A percentile compares a stretch with the other conserved stretches of the same genome.
Evolutionary conservation across 2,797 vertebrate genomes (phyloP).

Genomic region (Cossypha heuglini): DNA sequence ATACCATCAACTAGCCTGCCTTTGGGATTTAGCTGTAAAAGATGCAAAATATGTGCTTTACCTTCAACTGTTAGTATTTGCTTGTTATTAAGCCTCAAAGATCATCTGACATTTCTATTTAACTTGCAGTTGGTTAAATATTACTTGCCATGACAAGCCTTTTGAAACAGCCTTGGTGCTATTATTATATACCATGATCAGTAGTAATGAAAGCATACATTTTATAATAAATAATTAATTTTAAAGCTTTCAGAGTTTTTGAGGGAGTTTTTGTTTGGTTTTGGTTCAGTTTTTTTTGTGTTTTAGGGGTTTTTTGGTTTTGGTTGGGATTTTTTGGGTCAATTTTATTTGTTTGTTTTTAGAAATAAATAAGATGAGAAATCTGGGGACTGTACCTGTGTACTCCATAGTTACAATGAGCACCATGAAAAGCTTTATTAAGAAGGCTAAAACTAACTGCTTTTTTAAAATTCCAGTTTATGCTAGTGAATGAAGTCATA

Average conservation of each 20-base stretch:
- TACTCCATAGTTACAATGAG: background rate
- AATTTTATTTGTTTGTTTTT: background rate
- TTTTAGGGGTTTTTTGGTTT: background rate
- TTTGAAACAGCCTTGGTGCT: background rate
- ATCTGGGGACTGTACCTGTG: background rate
- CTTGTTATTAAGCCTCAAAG: background rate
- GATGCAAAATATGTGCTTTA: background rate
- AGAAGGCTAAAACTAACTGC: background rate
- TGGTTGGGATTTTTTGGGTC: background rate
- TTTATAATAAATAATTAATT: background rate
- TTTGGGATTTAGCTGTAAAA: background rate
- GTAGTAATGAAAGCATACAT: background rate
- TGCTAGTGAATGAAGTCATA: background rate
- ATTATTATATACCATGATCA: background rate
- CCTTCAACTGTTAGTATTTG: background rate
- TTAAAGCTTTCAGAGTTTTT: background rate
- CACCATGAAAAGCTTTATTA: background rate
- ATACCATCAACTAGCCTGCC: background rate
- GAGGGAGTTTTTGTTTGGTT: background rate
- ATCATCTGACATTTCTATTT: background rate
- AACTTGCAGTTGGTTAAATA: background rate
- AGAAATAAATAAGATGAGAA: background rate
- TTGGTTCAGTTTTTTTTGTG: background rate
- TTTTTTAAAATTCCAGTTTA: background rate
- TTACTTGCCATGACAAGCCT: background rate